A percentile compares a stretch with the other conserved stretches of the same genome.
These are phyloP conservation scores for Etheostoma spectabile DNA, from an alignment of 2,113 vertebrate species.

Conservation along the genomic window DNA sequence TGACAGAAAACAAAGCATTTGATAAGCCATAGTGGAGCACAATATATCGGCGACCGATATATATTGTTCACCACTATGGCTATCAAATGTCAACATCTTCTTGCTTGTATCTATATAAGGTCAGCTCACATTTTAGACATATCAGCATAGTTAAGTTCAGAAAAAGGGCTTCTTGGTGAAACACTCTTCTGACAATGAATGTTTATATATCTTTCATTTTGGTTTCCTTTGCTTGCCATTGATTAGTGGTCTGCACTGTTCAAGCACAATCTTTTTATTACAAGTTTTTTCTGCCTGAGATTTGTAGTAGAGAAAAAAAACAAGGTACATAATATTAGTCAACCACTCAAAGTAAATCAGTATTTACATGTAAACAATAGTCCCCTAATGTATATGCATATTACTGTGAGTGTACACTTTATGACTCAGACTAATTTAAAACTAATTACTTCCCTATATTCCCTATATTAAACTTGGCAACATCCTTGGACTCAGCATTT, in stretches of 20 bases:
- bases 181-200: neutral
- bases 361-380: neutral
- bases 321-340: neutral
- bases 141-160: neutral
- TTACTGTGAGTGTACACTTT: slow-evolving; percentile 29
- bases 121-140: neutral
- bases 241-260: neutral
- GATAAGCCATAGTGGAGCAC: no score
- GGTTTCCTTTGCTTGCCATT: neutral
- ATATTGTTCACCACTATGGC: no score
- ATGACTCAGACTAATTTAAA: slow-evolving; percentile 29
- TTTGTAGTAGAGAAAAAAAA: neutral
- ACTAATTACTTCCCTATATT: slow-evolving; percentile 41
- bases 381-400: neutral
- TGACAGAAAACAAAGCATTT: no score
- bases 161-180: neutral
- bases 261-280: no score
- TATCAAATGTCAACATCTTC: neutral
- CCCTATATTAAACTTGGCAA: neutral
- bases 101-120: neutral
- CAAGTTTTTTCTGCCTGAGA: neutral
- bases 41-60: no score
- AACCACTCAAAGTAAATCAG: neutral
- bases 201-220: neutral
- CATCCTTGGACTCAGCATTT: slow-evolving; percentile 37